These are phyloP conservation scores for Neogobius melanostomus DNA, from an alignment of 2,113 vertebrate species.

Conservation along the genomic window DNA sequence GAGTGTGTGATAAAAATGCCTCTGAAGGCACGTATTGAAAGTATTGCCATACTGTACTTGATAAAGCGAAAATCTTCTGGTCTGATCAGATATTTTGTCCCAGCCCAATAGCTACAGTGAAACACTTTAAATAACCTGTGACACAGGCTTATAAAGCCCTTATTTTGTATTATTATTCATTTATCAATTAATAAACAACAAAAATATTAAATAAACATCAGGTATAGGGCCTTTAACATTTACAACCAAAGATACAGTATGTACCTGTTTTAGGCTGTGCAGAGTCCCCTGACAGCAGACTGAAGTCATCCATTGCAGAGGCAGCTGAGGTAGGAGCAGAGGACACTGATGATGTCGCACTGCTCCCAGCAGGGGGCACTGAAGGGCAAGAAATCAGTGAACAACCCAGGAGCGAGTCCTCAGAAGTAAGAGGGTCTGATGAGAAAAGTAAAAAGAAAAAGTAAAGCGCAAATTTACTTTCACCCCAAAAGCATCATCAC, in stretches of 20 bases:
- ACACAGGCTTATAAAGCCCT: no score
- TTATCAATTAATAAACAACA: no score
- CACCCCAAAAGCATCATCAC: not conserved
- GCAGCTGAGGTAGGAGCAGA: slow-evolving; percentile 57
- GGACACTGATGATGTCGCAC: slow-evolving; percentile 55
- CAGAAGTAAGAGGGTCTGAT: slow-evolving; percentile 86
- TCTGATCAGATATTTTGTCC: no score
- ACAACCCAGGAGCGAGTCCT: slow-evolving; percentile 90
- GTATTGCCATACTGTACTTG: no score
- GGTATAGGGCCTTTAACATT: no score
- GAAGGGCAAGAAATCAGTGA: slow-evolving; percentile 86
- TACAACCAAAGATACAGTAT: not conserved
- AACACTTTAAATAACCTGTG: no score
- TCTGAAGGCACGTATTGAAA: no score
- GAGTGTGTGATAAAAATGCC: no score
- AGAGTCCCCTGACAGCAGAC: slow-evolving; percentile 81
- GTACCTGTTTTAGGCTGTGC: slow-evolving; percentile 86
- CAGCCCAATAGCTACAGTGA: no score
- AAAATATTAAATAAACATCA: no score
- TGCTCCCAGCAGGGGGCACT: slow-evolving; percentile 35
- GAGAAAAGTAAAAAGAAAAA: not conserved
- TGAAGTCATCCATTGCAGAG: slow-evolving; percentile 89
- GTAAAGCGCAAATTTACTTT: not conserved
- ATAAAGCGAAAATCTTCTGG: no score
- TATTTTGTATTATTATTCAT: no score